Conservation (phyloP, 2,888 invertebrate species). For the Hyles lineata region DNA sequence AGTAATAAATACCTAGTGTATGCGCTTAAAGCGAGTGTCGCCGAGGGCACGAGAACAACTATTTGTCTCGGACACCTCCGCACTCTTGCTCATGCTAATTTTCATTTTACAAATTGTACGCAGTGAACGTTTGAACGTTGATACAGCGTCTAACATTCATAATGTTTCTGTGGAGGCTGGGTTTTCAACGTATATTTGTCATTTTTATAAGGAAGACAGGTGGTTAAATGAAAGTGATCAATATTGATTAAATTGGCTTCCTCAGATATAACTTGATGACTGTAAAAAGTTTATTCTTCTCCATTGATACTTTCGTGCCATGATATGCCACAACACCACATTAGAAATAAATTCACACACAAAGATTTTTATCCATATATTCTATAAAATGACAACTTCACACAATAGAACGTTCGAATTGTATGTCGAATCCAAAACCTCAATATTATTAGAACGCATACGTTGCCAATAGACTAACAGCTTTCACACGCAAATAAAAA, state of each 20-base stretch:
- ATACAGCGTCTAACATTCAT: slow-evolving; percentile 12
- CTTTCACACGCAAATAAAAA: not conserved
- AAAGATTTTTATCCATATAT: too few species aligned
- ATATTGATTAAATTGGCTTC: not conserved
- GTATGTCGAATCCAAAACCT: too few species aligned
- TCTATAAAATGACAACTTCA: too few species aligned
- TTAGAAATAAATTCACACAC: too few species aligned
- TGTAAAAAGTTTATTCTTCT: too few species aligned
- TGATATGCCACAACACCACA: too few species aligned
- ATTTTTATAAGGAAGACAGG: not conserved
- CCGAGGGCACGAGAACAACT: slow-evolving; percentile 58
- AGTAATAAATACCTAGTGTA: slow-evolving; percentile 67
- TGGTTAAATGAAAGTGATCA: not conserved
- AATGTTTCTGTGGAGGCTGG: not conserved
- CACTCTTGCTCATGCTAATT: slow-evolving; percentile 68
- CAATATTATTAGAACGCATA: too few species aligned
- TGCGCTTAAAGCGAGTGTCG: slow-evolving; percentile 48
- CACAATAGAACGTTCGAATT: too few species aligned
- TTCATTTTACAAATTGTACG: slow-evolving; percentile 60
- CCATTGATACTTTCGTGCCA: too few species aligned
- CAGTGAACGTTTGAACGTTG: slow-evolving; percentile 36
- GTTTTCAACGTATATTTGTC: not conserved
- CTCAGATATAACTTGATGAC: too few species aligned
- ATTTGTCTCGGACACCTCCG: slow-evolving; percentile 63
- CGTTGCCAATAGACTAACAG: too few species aligned